Evolutionary conservation across 2,113 vertebrate species (phyloP).

Genomic region (Mystacornis crossleyi): DNA sequence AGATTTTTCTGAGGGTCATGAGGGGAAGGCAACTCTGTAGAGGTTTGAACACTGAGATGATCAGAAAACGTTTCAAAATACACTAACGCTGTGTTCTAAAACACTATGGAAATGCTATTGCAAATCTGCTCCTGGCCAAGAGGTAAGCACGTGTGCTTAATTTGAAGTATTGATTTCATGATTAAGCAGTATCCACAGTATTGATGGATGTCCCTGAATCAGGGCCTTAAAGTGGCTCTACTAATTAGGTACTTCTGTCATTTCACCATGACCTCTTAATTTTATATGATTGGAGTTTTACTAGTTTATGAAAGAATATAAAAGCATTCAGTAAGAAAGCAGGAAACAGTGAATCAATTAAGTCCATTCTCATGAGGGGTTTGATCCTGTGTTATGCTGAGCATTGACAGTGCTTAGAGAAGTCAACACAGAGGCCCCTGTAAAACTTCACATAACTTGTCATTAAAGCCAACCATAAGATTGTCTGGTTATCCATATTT

Average conservation of each 20-base stretch:
- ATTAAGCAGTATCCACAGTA: conserved; percentile 42
- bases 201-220: conserved; percentile 24
- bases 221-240: neutral
- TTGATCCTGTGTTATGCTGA: neutral
- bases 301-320: conserved; percentile 10
- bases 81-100: neutral
- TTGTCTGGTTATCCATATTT: neutral
- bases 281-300: neutral
- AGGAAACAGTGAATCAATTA: neutral
- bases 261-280: conserved; percentile 14
- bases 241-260: conserved; percentile 30
- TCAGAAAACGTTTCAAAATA: neutral
- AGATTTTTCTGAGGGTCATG: neutral
- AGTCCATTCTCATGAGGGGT: neutral
- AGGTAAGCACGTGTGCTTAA: neutral
- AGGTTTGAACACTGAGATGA: neutral
- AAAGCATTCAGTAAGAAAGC: neutral
- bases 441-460: neutral
- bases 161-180: conserved; percentile 41
- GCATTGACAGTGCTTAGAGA: neutral
- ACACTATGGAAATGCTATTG: neutral
- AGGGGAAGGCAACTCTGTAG: neutral
- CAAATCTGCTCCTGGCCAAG: neutral
- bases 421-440: neutral
- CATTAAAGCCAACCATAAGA: neutral